Base-by-base conservation (phyloP, 2,888 invertebrate genomes). In the Pachliopta kotzebuea region DNA sequence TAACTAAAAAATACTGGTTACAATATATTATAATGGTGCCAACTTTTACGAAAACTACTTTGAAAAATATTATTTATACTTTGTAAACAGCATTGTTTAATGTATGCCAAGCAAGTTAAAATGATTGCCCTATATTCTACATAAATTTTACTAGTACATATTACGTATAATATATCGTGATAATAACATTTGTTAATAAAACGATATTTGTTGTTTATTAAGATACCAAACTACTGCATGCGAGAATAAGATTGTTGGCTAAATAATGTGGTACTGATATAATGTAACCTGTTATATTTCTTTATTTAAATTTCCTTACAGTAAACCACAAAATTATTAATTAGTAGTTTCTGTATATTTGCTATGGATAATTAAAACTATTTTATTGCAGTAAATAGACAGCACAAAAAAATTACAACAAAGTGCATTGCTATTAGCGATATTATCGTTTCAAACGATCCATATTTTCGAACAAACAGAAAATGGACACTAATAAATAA, bases 211-310 rank as follows among this genome's bases (percentile, higher is more conserved):
- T 24, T 55, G 31, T 55, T 31, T 55, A 31, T 29, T 55, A 26
- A 23, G 50, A 9, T 52, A 52, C 50, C 14, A 45, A 49, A 31
- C 65, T 61, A 65, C 65, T 53, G 57, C 65, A 65, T 65, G 65
- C 65, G 45, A 53, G 24, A 53, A 57, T 57, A 45, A 65, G 31
- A 55, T 31, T 58, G 63, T 58, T 45, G 53, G 29, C 37, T 58
- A 29, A 63, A 58, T 42, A 57, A 58, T 61, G 61, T 65, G 65
- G 53, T 65, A 61, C 49, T 65, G 60, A 56, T 56, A 45, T 57
- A 61, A 56, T 64, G 65, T 42, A 58, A 54, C 31, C 60, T 65
- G 65, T 65, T 65, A 65, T 65, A 65, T 65, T 65, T 65, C 65
- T 65, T 58, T 61, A 54, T 49, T 29, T 23, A 24, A 9, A 23